A percentile compares a stretch with the other conserved stretches of the same genome.
Conservation (phyloP, 2,888 invertebrate genomes). For the Agrotis clavis region DNA sequence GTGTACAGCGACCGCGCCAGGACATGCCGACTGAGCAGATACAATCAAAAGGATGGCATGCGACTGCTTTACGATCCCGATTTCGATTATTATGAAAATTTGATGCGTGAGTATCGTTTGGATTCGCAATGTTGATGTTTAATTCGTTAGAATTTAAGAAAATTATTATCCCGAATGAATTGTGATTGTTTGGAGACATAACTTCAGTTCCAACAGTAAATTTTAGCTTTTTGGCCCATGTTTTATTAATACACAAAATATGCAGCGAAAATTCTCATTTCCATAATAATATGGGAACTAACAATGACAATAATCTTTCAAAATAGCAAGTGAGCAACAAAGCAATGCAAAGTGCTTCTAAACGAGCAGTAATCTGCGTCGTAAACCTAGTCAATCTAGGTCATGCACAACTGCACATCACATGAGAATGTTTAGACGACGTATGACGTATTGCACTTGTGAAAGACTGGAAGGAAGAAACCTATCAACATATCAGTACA, state of each 20-base stretch:
- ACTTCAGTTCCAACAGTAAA: background rate
- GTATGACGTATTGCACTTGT: constrained; percentile 52
- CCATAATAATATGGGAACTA: background rate
- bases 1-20: constrained; percentile 97
- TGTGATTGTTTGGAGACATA: constrained; percentile 9
- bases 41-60: constrained; percentile 97
- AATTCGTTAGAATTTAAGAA: constrained; percentile 25
- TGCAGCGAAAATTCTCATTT: background rate
- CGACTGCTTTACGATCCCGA: constrained; percentile 97
- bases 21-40: constrained; percentile 96
- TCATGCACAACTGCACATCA: constrained; percentile 29
- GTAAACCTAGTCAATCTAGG: constrained; percentile 29
- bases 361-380: background rate
- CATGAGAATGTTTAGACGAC: constrained; percentile 52
- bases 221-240: constrained; percentile 16
- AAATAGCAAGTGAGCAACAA: constrained; percentile 4
- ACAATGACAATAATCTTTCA: background rate
- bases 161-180: constrained; percentile 17
- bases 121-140: constrained; percentile 35
- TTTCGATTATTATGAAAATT: constrained; percentile 98
- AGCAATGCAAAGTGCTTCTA: background rate
- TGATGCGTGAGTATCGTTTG: constrained; percentile 94
- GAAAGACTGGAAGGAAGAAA: constrained; percentile 56
- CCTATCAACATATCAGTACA: constrained; percentile 60
- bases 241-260: background rate